Evolutionary conservation across 1,140 invertebrate genomes (phyloP), one percentile per base, ranked within the genome.

Genomic region (Atta cephalotes): DNA sequence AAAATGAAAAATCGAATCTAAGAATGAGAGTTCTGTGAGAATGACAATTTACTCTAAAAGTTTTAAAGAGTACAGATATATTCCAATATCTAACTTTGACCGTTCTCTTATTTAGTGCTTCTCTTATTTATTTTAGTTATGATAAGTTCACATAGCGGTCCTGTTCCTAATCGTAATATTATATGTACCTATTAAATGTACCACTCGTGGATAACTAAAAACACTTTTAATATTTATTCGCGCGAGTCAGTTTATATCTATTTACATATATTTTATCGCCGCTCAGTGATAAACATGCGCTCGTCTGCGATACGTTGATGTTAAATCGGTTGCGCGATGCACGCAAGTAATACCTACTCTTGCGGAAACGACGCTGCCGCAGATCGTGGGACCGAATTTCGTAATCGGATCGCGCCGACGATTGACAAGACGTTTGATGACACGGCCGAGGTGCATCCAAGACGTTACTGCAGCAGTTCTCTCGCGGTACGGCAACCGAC

Each of bases 401-500:
- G 56, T 70, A 80, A 81, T 80, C 63, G 85, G 78, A 70, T 78
- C 77, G 77, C 45, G 45, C 18, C 39, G 70, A 84, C 56, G 80
- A 80, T 68, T 51, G 63, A 86, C 65, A 31, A 81, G 60, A 53
- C 56, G 60, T 86, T 86, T 60, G 49, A 68, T n/a, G 51, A 71
- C 39, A n/a, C 70, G 18, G 71, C 16, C 10, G 56, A 56, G 81
- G 35, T 25, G 49, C 39, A 65, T 18, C 39, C 45, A 14, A 28
- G 16, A 21, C 39, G 39, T 62, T 62, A 1, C 66, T 63, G 70
- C 65, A 39, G 39, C 45, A 39, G 12, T 25, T 84, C 70, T 56
- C 65, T 49, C 66, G 62, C 28, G 25, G 77, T 62, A 18, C 14
- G 53, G 31, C 35, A 62, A n/a, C n/a, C 28, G 51, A 3, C 28